Base-by-base conservation (phyloP, 2,113 vertebrate genomes). In the Oncorhynchus mykiss region DNA sequence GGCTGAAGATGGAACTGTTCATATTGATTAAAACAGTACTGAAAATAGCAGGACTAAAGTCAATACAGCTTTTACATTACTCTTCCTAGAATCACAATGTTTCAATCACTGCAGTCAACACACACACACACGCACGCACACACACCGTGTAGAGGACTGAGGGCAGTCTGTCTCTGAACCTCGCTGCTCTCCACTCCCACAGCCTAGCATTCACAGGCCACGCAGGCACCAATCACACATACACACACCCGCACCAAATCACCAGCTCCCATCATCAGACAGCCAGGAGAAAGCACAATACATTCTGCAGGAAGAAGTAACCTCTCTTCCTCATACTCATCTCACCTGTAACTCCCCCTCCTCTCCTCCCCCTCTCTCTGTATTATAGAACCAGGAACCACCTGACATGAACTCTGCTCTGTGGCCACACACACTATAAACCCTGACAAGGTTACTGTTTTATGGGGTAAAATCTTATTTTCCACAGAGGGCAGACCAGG, bases 131-230 rank as follows among this genome's bases (percentile, higher is more conserved):
- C 29, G 4, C 29, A 29, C 27, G 4, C 31, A 71, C 82, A 76
- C 48, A 78, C 80, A 66, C 72, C 18, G 9, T n/a, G 25, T 24
- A 12, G 67, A 82, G 67, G 59, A 80, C 82, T 82, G 11, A 80
- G 77, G 82, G 51, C 72, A 79, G 78, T 78, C 77, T 86, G 77
- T 87, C 39, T 86, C 78, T 71, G 34, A 34, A 1, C 34, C 6
- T 1, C 1, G 34, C 34, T 34, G 34, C 6, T 34, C 39, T 39
- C 39, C 39, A 39, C 39, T 39, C 39, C 39, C 80, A 87, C 45
- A 80, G 79, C 64, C 81, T 27, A 77, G 76, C 74, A 83, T 90
- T 90, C 39, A 45, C 9, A 45, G 9, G 9, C 39, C 39, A 45
- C 77, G 84, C 48, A 24, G 70, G 71, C 62, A 90, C 20, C 67